Evolutionary conservation across 92 coral and sea anemone species (phyloP).

Genomic region (Parazoanthus swiftii): DNA sequence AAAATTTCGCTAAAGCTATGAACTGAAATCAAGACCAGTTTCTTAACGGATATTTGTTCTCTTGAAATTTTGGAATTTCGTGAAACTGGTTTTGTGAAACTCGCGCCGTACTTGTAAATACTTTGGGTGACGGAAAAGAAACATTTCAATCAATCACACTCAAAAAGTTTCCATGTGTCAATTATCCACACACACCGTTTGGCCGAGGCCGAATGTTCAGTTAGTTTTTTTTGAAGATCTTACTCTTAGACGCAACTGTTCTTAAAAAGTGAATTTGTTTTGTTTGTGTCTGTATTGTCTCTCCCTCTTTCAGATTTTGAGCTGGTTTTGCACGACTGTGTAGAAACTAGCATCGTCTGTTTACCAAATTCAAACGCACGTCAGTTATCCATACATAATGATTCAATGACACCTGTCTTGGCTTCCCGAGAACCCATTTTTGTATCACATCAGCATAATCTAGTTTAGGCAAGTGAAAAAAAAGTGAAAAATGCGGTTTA

Average conservation of each 20-base stretch:
- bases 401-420: background rate
- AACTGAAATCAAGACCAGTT: background rate
- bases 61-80: too few relatives aligned
- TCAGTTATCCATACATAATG: background rate
- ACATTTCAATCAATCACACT: background rate
- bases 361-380: too few relatives aligned
- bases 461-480: background rate
- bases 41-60: background rate
- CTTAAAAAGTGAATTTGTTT: too few relatives aligned
- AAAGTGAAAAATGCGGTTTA: background rate
- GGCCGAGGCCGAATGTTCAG: too few relatives aligned
- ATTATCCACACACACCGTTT: background rate
- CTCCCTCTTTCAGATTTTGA: too few relatives aligned
- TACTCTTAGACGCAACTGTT: too few relatives aligned
- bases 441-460: background rate
- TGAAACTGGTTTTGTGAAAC: background rate
- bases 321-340: too few relatives aligned
- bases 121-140: background rate
- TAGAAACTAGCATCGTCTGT: too few relatives aligned
- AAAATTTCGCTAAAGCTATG: too few relatives aligned
- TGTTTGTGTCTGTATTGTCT: too few relatives aligned
- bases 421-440: background rate
- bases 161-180: background rate
- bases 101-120: background rate
- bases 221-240: too few relatives aligned